Percentiles rank a stretch among this genome's conserved stretches.
Conservation (phyloP, 2,797 vertebrate genomes). For the Schizopygopsis pylzovi region DNA sequence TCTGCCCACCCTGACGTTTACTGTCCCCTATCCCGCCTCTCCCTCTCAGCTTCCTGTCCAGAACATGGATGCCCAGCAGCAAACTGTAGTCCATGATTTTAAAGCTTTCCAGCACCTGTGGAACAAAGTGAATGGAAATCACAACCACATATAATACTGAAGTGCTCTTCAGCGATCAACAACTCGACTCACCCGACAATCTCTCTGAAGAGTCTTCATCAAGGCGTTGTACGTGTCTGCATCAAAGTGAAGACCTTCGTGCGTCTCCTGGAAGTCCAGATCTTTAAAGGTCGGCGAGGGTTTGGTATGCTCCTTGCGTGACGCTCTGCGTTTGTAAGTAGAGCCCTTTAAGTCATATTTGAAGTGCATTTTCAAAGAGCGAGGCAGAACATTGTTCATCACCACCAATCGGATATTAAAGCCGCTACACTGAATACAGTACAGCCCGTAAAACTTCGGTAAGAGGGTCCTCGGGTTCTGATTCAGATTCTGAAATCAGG, state of each 20-base stretch:
- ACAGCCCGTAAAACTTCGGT: slow-evolving; percentile 98
- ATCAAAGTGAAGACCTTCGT: slow-evolving; percentile 91
- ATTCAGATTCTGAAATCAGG: slow-evolving; percentile 88
- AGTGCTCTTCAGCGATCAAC: slow-evolving; percentile 1
- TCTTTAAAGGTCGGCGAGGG: slow-evolving; percentile 91
- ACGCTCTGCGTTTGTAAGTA: slow-evolving; percentile 91
- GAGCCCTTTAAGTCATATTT: slow-evolving; percentile 97
- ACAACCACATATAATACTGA: slow-evolving; percentile 5
- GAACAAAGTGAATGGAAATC: background rate
- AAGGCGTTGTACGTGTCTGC: slow-evolving; percentile 89
- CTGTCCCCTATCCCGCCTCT: slow-evolving; percentile 80
- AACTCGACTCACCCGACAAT: slow-evolving; percentile 85
- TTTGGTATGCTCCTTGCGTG: slow-evolving; percentile 89
- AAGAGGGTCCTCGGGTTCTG: slow-evolving; percentile 95
- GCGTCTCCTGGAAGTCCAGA: slow-evolving; percentile 95
- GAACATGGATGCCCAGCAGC: slow-evolving; percentile 77
- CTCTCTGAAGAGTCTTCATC: slow-evolving; percentile 94
- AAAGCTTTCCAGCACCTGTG: slow-evolving; percentile 93
- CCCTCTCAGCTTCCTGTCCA: slow-evolving; percentile 71
- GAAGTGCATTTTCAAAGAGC: slow-evolving; percentile 91
- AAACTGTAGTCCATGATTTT: slow-evolving; percentile 99
- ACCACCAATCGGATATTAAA: slow-evolving; percentile 90
- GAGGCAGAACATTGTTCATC: slow-evolving; percentile 96
- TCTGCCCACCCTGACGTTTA: slow-evolving; percentile 84
- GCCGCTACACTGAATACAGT: slow-evolving; percentile 91